Evolutionary conservation across 2,797 vertebrate genomes (phyloP).

Genomic region (Acrossocheilus fasciatus): DNA sequence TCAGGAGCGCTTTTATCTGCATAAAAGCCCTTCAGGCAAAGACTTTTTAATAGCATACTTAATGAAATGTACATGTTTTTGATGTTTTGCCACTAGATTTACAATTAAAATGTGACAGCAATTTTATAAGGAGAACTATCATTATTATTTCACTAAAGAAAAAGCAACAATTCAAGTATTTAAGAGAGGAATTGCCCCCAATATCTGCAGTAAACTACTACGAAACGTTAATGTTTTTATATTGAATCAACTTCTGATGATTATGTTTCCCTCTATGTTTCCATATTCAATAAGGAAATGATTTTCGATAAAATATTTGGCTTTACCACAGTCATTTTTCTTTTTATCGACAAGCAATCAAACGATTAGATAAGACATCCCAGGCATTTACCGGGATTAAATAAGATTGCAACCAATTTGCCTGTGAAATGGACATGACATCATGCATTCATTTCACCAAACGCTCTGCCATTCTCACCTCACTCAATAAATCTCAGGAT

Average conservation of each 20-base stretch:
- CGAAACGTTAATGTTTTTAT: background rate
- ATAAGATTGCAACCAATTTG: slow-evolving; percentile 11
- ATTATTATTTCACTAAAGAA: background rate
- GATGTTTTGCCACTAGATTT: background rate
- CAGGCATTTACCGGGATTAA: slow-evolving; percentile 8
- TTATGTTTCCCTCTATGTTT: background rate
- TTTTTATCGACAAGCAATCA: background rate
- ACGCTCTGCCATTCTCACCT: slow-evolving; percentile 39
- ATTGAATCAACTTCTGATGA: background rate
- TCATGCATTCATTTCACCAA: slow-evolving; percentile 20
- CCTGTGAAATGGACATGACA: slow-evolving; percentile 21
- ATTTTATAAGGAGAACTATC: too few species aligned
- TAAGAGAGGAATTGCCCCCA: background rate
- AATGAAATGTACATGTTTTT: background rate
- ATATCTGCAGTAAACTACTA: background rate
- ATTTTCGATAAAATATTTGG: slow-evolving; percentile 5
- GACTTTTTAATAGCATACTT: too few species aligned
- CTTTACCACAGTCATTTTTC: background rate
- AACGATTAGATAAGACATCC: slow-evolving; percentile 10
- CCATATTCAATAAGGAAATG: slow-evolving; percentile 15
- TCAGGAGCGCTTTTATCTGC: background rate
- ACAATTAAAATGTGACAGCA: background rate
- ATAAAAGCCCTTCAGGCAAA: background rate
- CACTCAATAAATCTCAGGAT: slow-evolving; percentile 60
- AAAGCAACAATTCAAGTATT: background rate